These are phyloP conservation scores for Chondrilla cf. caribensis DNA, from an alignment of 37 sponge, comb jelly and placozoan species.

Conservation along the genomic window DNA sequence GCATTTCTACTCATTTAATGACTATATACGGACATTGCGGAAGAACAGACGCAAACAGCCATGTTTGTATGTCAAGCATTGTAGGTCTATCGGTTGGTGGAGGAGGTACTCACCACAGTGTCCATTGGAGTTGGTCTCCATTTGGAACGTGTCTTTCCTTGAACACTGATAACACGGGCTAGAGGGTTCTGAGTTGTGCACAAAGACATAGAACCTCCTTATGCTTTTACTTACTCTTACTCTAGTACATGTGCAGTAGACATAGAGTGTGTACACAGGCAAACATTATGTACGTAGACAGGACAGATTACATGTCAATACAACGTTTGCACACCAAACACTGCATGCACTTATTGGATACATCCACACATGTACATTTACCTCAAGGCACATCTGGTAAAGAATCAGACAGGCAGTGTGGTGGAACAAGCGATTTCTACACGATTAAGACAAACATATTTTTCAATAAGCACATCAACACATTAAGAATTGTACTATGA, in stretches of 20 bases:
- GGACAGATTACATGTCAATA: too few species aligned
- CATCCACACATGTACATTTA: too few species aligned
- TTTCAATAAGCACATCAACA: not conserved
- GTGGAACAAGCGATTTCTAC: slow-evolving; percentile 78
- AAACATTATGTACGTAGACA: not conserved
- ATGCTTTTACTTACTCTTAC: not conserved
- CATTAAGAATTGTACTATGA: not conserved
- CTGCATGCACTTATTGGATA: not conserved
- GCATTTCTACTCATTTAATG: too few species aligned
- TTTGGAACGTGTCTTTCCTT: slow-evolving; percentile 74
- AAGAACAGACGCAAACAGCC: too few species aligned
- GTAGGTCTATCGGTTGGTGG: too few species aligned
- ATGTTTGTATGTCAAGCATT: too few species aligned
- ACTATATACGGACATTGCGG: too few species aligned
- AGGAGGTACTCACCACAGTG: slow-evolving; percentile 90
- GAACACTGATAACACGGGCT: slow-evolving; percentile 69
- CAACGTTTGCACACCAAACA: not conserved
- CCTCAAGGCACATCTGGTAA: slow-evolving; percentile 86
- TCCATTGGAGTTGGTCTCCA: slow-evolving; percentile 96
- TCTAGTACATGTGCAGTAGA: not conserved
- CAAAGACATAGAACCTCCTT: not conserved
- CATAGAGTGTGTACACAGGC: not conserved
- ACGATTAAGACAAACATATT: not conserved
- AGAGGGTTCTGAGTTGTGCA: slow-evolving; percentile 55
- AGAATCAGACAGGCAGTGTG: slow-evolving; percentile 81